Evolutionary conservation across 2,113 vertebrate genomes (phyloP).

Genomic region (Microtus montanus): DNA sequence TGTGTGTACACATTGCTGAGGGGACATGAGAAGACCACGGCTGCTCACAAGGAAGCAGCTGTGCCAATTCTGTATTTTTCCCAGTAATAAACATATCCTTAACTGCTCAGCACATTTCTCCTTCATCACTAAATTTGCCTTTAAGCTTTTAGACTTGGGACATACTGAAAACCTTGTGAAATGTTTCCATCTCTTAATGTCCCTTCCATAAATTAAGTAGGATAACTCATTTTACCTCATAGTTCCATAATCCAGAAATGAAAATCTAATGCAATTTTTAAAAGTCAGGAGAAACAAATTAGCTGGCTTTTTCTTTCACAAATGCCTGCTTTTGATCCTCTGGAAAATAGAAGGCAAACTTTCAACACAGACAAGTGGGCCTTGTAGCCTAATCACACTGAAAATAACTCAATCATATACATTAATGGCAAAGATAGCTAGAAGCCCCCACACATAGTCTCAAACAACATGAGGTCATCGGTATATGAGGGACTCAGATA

Average conservation of each 20-base stretch:
- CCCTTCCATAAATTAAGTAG: slow-evolving; percentile 67
- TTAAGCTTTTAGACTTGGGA: slow-evolving; percentile 42
- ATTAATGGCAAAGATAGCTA: slow-evolving; percentile 45
- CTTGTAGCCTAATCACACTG: slow-evolving; percentile 36
- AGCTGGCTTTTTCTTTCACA: slow-evolving; percentile 11
- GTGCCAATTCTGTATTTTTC: neutral
- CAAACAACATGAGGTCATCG: slow-evolving; percentile 77
- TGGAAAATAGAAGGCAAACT: slow-evolving; percentile 50
- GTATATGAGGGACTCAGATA: slow-evolving; percentile 65
- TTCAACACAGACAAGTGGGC: slow-evolving; percentile 44
- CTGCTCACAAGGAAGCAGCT: neutral
- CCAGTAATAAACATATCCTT: slow-evolving; percentile 10
- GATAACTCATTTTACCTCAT: slow-evolving; percentile 69
- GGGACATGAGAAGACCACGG: neutral
- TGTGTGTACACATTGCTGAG: neutral
- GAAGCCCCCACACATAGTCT: slow-evolving; percentile 48
- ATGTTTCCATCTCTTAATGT: slow-evolving; percentile 56
- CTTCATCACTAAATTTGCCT: slow-evolving; percentile 50
- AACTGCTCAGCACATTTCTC: slow-evolving; percentile 20
- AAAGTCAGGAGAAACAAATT: neutral
- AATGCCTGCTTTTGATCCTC: neutral
- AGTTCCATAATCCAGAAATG: slow-evolving; percentile 68
- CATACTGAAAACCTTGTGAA: slow-evolving; percentile 42
- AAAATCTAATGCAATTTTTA: slow-evolving; percentile 64
- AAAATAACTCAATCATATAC: slow-evolving; percentile 51